Evolutionary conservation across 2,797 vertebrate species (phyloP).

Genomic region (Argyrosomus regius): DNA sequence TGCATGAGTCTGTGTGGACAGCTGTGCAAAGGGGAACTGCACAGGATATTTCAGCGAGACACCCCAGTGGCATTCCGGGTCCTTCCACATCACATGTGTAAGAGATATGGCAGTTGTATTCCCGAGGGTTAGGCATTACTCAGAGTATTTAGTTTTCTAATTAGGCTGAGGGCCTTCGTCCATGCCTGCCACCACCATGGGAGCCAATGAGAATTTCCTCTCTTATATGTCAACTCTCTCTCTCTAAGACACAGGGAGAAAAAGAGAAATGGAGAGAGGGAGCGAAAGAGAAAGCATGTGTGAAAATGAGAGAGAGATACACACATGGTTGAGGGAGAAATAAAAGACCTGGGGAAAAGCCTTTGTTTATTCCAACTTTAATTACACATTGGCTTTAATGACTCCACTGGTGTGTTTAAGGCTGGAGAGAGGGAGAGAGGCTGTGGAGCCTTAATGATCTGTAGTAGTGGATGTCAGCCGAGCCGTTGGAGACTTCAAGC

Average conservation of each 20-base stretch:
- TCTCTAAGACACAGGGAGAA: constrained; percentile 47
- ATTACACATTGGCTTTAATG: constrained; percentile 90
- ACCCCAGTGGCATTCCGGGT: constrained; percentile 92
- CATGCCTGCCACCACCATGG: constrained; percentile 79
- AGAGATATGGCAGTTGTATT: constrained; percentile 95
- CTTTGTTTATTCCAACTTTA: constrained; percentile 96
- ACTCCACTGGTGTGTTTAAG: constrained; percentile 87
- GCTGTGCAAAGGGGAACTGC: constrained; percentile 94
- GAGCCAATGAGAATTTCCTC: constrained; percentile 82
- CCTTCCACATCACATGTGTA: constrained; percentile 93
- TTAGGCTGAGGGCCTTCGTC: constrained; percentile 91
- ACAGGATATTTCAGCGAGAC: constrained; percentile 94
- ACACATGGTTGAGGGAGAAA: constrained; percentile 67
- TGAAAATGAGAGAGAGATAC: constrained; percentile 69
- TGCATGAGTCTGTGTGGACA: constrained; percentile 94
- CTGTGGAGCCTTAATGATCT: constrained; percentile 92
- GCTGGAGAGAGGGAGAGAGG: constrained; percentile 64
- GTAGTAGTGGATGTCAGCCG: constrained; percentile 87
- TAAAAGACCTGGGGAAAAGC: constrained; percentile 70
- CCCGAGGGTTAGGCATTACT: constrained; percentile 93
- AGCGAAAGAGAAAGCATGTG: constrained; percentile 65
- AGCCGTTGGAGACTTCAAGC: constrained; percentile 88
- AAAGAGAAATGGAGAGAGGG: constrained; percentile 43
- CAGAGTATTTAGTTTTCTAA: constrained; percentile 98
- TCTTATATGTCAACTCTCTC: constrained; percentile 76